Evolutionary conservation across 2,113 vertebrate genomes (phyloP), one percentile per base, ranked within the genome.

Genomic region (Eulemur macaco): DNA sequence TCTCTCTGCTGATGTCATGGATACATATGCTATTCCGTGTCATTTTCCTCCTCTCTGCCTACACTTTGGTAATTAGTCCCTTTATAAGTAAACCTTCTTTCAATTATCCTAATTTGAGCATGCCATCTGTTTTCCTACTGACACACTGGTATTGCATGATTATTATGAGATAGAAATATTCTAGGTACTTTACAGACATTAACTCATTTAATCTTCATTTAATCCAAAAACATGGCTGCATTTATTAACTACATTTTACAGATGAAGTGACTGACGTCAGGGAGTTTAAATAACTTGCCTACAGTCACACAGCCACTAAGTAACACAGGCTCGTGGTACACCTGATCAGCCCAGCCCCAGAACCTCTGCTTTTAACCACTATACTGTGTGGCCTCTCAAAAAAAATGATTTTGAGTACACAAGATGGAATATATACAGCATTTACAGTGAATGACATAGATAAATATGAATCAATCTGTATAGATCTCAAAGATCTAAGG

Each of bases 141-240:
- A 50, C 17, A 37, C 17, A 13, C 7, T 34, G 21, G 9, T 9
- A 31, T 5, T 23, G 1, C 0, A 0, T 58, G 39, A 39, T 54
- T 52, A 2, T 15, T 37, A 3, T 23, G 21, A 18, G 25, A 21
- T 21, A 69, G 42, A n/a, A 17, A n/a, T 14, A 29, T 9, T 60
- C 45, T 56, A 47, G n/a, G 27, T 18, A 6, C 71, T 64, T 95
- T 18, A n/a, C 15, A 14, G 23, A 58, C 6, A 27, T 78, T 58
- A 52, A 69, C 1, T 77, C 8, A 21, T 39, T 52, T 80, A 56
- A 74, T 42, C n/a, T 37, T 25, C 42, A 8, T 13, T 77, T 45
- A 69, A 56, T 25, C 21, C 23, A 31, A 68, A 47, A 50, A 12
- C 2, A 3, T 5, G 52, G 27, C 56, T 69, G 12, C 10, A 18